Base-by-base conservation (phyloP, 1,140 invertebrate species). In the Drosophila subpulchrella region DNA sequence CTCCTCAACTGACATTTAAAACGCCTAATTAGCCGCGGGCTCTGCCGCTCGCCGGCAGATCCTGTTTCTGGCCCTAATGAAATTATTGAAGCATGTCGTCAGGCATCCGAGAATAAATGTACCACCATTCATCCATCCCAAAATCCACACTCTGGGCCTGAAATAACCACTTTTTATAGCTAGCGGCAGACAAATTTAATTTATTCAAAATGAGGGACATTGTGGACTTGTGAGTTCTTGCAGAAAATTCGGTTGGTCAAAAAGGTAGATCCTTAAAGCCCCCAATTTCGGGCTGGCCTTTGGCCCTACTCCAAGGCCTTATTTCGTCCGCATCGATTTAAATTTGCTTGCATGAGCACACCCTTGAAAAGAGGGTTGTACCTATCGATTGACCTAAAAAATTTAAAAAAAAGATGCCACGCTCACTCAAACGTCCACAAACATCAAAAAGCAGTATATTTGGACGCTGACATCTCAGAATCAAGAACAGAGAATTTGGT, bases 141-240 rank as follows among this genome's bases (percentile, higher is more conserved):
- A 30, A 44, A 30, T 44, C 41, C 44, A 42, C 30, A 11, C 54
- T 13, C 36, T 11, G 65, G 42, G 27, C 32, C 30, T 17, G 30
- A 44, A 47, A 17, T 20, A 56, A 75, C 61, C 67, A 53, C 77
- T 81, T 81, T 86, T 81, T 75, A 81, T 74, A 61, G 42, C 53
- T 36, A 59, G 58, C 55, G 62, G 58, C 71, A 83, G 62, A 76
- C 62, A 83, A 73, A 86, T 86, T 86, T 73, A 83, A 86, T 86
- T 86, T 86, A 86, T 83, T 86, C 79, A 86, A 86, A 86, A 83
- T 88, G 71, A 67, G 56, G 70, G 58, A 81, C 63, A 81, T 39
- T 78, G 68, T 74, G 80, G 50, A 68, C 36, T 50, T 48, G 42
- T 57, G 53, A 85, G 81, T 81, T 72, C 77, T 77, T 77, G 67